Base-by-base conservation (phyloP, 2,113 vertebrate genomes). In the Myiopsitta monachus region DNA sequence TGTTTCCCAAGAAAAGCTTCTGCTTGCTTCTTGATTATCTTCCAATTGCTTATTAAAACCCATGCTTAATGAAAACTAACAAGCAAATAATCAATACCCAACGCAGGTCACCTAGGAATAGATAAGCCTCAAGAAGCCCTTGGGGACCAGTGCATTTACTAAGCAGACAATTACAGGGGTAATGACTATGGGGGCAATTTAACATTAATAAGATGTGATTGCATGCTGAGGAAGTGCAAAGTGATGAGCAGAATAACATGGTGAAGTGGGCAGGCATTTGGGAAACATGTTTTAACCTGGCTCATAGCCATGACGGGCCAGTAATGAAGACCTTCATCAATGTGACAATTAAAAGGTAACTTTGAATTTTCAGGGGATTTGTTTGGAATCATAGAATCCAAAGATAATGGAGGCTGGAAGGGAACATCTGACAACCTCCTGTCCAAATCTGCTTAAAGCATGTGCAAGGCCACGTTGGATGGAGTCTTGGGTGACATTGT, bases 61-160 rank as follows among this genome's bases (percentile, higher is more conserved):
- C 83, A 91, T 96, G 77, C 89, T 97, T 97, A 96, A 97, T 90
- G 93, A 97, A 91, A 91, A 88, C 95, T 97, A 96, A 97, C 68
- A 67, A 96, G 95, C 64, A 96, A 96, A 93, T 94, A 97, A 97
- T 97, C 94, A 49, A 97, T 97, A 95, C 21, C 30, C 77, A 78
- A 78, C 23, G 10, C 70, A 17, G 87, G 92, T 96, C 96, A 93
- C 91, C 90, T 82, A 94, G 96, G 96, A 96, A 85, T 33, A 95
- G 95, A 96, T 92, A 97, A 97, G 79, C 89, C 89, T 96, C 96
- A 94, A 97, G 90, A 90, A 96, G 92, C 77, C 83, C 83, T 79
- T 54, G 86, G 96, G 95, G 96, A 97, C 95, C 91, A 64, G 91
- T 66, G 69, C 92, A 79, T 93, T 96, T 87, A 90, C 94, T 67